Percentiles rank a stretch among this genome's conserved stretches.
Conservation (phyloP, 2,113 vertebrate species). For the Thermophis baileyi region DNA sequence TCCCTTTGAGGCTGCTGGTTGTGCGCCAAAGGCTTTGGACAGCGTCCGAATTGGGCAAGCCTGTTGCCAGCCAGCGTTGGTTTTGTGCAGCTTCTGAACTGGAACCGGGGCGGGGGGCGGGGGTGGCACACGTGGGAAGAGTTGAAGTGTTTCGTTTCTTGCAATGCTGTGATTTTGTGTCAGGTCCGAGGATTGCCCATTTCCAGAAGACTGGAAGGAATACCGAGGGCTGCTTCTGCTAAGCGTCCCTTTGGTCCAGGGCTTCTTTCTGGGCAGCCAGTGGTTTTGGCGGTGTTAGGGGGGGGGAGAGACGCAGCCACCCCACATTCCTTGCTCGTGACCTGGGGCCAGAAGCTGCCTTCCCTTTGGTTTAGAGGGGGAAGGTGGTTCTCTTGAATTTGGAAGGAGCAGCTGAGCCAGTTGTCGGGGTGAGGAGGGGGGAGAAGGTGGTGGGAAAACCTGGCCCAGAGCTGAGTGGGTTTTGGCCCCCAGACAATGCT, state of each 20-base stretch:
- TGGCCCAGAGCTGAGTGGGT: background rate
- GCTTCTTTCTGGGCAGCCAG: no score
- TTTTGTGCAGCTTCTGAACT: background rate
- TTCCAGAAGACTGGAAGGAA: background rate
- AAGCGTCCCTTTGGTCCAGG: no score
- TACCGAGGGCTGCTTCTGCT: background rate
- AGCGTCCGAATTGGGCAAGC: background rate
- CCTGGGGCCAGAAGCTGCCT: no score
- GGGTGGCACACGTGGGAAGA: background rate
- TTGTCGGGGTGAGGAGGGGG: background rate
- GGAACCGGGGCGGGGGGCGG: accelerated
- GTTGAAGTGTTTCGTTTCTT: background rate
- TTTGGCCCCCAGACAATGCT: background rate
- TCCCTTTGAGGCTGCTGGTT: background rate
- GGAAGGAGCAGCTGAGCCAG: background rate
- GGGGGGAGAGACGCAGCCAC: no score
- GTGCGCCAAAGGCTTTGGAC: background rate
- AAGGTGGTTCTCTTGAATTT: no score
- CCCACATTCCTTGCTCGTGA: no score
- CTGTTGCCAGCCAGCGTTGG: background rate
- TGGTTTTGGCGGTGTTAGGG: no score
- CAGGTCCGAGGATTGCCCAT: accelerated
- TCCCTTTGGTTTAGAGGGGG: no score
- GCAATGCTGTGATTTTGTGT: background rate
- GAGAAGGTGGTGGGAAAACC: background rate